Evolutionary conservation across 2,888 invertebrate genomes (phyloP).

Genomic region (Alloscopus bannaensis): DNA sequence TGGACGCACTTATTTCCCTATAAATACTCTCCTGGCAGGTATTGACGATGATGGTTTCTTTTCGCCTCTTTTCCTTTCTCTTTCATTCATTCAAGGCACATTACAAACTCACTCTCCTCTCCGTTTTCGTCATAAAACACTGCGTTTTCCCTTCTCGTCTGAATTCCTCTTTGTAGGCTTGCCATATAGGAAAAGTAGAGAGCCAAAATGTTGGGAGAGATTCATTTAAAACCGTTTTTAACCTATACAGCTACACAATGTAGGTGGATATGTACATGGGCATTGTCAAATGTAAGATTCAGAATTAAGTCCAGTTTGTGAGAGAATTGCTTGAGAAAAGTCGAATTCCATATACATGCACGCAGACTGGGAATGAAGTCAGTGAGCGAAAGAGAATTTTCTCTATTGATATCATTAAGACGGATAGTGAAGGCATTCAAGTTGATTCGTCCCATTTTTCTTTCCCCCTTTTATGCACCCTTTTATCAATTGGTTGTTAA

Average conservation of each 20-base stretch:
- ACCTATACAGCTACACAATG: too few relatives aligned
- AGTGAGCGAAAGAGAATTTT: too few relatives aligned
- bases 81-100: conserved; percentile 37
- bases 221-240: too few relatives aligned
- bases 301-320: too few relatives aligned
- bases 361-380: too few relatives aligned
- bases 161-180: not conserved
- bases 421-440: conserved; percentile 50
- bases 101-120: too few relatives aligned
- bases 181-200: conserved; percentile 19
- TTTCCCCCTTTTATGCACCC: not conserved
- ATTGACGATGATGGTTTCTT: conserved; percentile 62
- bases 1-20: conserved; percentile 67
- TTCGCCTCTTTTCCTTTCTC: conserved; percentile 35
- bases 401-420: conserved; percentile 51
- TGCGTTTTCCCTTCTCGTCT: conserved; percentile 1
- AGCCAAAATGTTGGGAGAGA: conserved; percentile 23
- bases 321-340: too few relatives aligned
- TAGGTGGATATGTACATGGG: too few relatives aligned
- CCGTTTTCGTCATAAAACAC: too few relatives aligned
- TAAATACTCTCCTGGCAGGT: conserved; percentile 67
- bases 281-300: too few relatives aligned
- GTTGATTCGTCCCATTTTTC: conserved; percentile 48
- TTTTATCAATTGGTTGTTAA: conserved; percentile 56
- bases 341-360: too few relatives aligned